phyloP scores from a whole-genome alignment of 2,797 vertebrate genomes.

The Falco peregrinus region DNA sequence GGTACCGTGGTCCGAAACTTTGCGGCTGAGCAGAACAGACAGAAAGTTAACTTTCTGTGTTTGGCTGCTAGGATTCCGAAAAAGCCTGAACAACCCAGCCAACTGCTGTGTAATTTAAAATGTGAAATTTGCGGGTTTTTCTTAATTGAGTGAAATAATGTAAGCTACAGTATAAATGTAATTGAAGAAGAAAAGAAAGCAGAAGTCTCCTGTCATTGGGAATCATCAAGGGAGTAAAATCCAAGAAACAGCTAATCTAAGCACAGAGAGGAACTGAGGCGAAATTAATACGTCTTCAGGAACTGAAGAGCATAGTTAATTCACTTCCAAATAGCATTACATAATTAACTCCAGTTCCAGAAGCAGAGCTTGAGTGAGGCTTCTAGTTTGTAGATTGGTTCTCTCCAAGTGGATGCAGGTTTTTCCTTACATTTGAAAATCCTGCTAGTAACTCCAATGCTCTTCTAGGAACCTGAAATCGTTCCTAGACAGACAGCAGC shows the following conservation, averaged over 20 bases:
- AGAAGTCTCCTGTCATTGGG: not conserved
- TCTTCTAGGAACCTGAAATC: not conserved
- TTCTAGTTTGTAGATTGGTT: not conserved
- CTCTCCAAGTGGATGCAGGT: not conserved
- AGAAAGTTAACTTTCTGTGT: fast-evolving
- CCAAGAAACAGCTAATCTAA: conserved; percentile 35
- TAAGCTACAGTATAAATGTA: not conserved
- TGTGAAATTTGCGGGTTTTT: not conserved
- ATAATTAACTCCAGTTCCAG: not conserved
- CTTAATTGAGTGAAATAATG: not conserved
- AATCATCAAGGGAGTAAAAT: conserved; percentile 11
- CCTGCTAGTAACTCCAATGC: not conserved
- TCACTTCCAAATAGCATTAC: not conserved
- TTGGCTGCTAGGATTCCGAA: not conserved
- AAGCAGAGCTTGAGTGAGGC: not conserved
- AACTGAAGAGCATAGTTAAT: conserved; percentile 22
- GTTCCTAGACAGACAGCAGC: not conserved
- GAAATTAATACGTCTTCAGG: conserved; percentile 31
- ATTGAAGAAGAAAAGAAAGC: not conserved
- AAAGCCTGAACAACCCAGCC: not conserved
- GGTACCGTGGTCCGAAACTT: not conserved
- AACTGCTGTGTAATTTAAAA: not conserved
- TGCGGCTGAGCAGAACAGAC: not conserved
- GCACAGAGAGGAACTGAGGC: not conserved
- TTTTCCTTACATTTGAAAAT: not conserved